Evolutionary conservation across 2,888 invertebrate species (phyloP).

Genomic region (Caradrina clavipalpis): DNA sequence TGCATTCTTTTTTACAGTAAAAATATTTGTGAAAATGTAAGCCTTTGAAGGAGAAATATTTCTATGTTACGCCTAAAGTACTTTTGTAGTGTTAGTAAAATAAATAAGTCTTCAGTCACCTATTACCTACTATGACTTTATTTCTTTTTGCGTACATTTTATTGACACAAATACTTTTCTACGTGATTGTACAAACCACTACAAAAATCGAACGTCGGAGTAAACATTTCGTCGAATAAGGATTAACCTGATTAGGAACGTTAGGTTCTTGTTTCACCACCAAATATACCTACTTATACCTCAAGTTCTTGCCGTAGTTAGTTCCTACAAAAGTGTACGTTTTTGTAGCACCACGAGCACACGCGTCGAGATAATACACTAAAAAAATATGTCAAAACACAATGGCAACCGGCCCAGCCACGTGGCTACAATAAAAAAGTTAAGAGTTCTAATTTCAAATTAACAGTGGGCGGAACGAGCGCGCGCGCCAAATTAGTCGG

Average conservation of each 20-base stretch:
- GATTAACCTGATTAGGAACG: slow-evolving; percentile 61
- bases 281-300: slow-evolving; percentile 10
- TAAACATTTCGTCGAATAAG: slow-evolving; percentile 60
- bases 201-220: slow-evolving; percentile 45
- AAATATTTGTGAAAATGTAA: neutral
- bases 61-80: no score
- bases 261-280: slow-evolving; percentile 39
- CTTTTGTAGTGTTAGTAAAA: neutral
- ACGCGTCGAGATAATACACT: slow-evolving; percentile 1
- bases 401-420: slow-evolving; percentile 74
- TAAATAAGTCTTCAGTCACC: neutral
- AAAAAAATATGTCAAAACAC: slow-evolving; percentile 46
- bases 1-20: neutral
- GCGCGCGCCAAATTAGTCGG: slow-evolving; percentile 83
- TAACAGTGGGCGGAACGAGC: slow-evolving; percentile 79
- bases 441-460: slow-evolving; percentile 86
- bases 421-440: slow-evolving; percentile 88
- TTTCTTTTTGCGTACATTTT: neutral
- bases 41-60: neutral
- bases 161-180: slow-evolving; percentile 14
- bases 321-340: neutral
- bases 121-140: no score
- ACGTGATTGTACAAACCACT: slow-evolving; percentile 34
- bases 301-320: slow-evolving; percentile 4
- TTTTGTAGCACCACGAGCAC: neutral